Conservation (phyloP, 1,140 invertebrate species). For the Reticulitermes speratus region DNA sequence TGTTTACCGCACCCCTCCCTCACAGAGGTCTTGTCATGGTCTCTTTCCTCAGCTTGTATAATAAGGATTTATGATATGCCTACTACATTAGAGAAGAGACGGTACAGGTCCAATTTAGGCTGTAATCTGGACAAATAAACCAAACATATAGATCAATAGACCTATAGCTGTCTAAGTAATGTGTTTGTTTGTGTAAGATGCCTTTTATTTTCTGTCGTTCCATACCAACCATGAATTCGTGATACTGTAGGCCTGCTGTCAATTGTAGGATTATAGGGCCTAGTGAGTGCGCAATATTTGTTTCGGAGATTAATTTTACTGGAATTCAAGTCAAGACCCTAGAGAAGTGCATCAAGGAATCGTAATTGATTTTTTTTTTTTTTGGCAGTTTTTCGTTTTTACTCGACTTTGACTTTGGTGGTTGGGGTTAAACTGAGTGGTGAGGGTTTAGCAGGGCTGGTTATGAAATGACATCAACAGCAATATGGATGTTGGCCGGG, state of each 20-base stretch:
- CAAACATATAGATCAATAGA: too few species aligned
- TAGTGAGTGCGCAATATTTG: neutral
- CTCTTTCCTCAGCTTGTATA: too few species aligned
- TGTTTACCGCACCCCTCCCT: too few species aligned
- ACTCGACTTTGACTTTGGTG: neutral
- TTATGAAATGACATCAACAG: neutral
- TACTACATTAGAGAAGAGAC: too few species aligned
- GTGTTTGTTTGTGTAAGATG: neutral
- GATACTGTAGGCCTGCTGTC: neutral
- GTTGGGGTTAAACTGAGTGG: neutral
- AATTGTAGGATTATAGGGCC: too few species aligned
- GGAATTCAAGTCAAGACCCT: neutral
- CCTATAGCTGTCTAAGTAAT: too few species aligned
- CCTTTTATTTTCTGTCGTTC: neutral
- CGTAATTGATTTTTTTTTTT: neutral
- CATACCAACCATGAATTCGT: neutral
- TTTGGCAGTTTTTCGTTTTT: neutral
- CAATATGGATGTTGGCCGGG: neutral
- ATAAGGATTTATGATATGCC: too few species aligned
- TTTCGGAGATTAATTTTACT: neutral
- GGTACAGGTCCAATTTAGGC: too few species aligned
- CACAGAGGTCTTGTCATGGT: too few species aligned
- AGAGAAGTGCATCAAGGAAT: neutral
- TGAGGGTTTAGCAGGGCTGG: neutral
- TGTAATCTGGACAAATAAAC: too few species aligned